Evolutionary conservation across 2,888 invertebrate species (phyloP).

Genomic region (Rotaria macrura): DNA sequence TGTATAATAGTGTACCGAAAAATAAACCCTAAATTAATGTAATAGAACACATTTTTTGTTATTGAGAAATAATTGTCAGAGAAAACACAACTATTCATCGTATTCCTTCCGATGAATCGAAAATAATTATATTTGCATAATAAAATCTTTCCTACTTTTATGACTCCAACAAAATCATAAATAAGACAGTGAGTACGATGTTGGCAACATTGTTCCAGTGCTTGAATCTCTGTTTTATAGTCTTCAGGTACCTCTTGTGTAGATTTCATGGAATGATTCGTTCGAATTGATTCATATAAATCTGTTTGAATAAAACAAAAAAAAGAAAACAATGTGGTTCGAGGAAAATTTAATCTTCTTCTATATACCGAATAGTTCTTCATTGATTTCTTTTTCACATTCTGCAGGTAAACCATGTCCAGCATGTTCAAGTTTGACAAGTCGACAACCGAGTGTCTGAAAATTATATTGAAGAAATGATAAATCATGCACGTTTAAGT

Average conservation of each 20-base stretch:
- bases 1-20: neutral
- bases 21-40: neutral
- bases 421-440: neutral
- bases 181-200: constrained; percentile 8
- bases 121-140: too few relatives aligned
- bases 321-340: too few relatives aligned
- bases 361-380: neutral
- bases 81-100: neutral
- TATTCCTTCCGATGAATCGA: neutral
- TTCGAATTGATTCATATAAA: neutral
- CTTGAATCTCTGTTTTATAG: neutral
- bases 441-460: neutral
- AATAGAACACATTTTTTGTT: neutral
- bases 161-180: neutral
- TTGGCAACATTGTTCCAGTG: neutral
- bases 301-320: neutral
- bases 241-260: neutral
- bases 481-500: neutral
- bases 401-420: neutral
- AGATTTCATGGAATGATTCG: neutral
- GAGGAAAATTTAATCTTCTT: too few relatives aligned
- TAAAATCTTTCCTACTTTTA: neutral
- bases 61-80: too few relatives aligned
- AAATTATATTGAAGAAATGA: neutral
- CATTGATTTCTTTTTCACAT: neutral